Conservation (phyloP, 2,888 invertebrate species). For the Tryphoninae sp. region DNA sequence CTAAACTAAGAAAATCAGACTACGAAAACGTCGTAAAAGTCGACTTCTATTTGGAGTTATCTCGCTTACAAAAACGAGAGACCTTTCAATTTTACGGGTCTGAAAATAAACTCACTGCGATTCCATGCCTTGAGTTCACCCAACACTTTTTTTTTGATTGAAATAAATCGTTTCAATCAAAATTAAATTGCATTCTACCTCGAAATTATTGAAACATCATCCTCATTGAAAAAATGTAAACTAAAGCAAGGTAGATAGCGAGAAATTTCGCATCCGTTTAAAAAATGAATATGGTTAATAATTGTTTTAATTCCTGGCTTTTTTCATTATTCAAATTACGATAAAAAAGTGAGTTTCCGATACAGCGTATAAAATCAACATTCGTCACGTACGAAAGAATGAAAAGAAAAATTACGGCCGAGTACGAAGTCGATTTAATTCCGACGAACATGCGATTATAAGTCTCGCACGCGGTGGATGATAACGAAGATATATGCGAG, state of each 20-base stretch:
- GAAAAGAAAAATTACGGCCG: conserved; percentile 1
- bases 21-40: conserved; percentile 16
- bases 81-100: neutral
- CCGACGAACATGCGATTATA: neutral
- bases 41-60: neutral
- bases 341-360: neutral
- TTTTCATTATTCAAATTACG: neutral
- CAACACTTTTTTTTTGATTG: too few species aligned
- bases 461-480: conserved; percentile 25
- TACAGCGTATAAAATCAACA: conserved; percentile 1
- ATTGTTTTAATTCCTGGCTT: too few species aligned
- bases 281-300: too few species aligned
- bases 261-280: neutral
- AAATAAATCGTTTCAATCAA: too few species aligned
- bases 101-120: neutral
- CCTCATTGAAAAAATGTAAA: too few species aligned
- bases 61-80: conserved; percentile 7
- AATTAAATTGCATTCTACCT: too few species aligned
- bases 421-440: conserved; percentile 5
- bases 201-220: too few species aligned
- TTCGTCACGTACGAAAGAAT: conserved; percentile 25
- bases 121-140: neutral
- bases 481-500: conserved; percentile 26
- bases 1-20: conserved; percentile 29
- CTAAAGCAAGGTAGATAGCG: neutral